Conservation (phyloP, 2,888 invertebrate genomes). For the Phoenoteleia sp. region DNA sequence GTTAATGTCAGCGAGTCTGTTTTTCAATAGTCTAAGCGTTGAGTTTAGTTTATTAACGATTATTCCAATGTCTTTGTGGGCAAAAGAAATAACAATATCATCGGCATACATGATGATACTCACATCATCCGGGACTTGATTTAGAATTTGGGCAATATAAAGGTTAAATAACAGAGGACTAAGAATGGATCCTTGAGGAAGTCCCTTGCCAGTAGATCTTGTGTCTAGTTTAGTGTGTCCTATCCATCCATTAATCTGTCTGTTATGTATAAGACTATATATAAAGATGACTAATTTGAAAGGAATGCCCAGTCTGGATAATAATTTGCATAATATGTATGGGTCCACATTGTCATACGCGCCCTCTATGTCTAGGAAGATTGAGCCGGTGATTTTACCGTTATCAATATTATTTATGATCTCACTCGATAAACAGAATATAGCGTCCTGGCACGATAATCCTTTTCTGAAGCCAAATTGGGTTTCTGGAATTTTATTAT, state of each 20-base stretch:
- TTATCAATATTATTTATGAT: neutral
- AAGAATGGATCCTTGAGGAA: conserved; percentile 6
- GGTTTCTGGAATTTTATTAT: neutral
- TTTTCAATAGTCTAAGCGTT: too few species aligned
- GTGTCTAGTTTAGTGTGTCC: neutral
- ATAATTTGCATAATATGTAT: neutral
- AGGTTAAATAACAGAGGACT: neutral
- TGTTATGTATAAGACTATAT: neutral
- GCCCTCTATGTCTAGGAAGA: neutral
- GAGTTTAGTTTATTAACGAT: neutral
- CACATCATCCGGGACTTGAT: neutral
- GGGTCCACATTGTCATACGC: conserved; percentile 20
- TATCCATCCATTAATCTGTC: conserved; percentile 1
- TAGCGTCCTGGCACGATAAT: neutral
- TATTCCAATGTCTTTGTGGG: neutral
- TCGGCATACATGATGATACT: conserved; percentile 1
- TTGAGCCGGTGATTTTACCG: neutral
- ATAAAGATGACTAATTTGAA: neutral
- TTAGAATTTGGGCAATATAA: neutral
- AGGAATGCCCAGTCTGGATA: neutral
- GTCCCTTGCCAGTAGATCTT: neutral
- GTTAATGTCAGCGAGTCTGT: too few species aligned
- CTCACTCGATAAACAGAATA: neutral
- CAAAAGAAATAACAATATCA: neutral
- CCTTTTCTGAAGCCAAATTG: conserved; percentile 4